Base-by-base conservation (phyloP, 2,113 vertebrate genomes). In the Passer montanus region DNA sequence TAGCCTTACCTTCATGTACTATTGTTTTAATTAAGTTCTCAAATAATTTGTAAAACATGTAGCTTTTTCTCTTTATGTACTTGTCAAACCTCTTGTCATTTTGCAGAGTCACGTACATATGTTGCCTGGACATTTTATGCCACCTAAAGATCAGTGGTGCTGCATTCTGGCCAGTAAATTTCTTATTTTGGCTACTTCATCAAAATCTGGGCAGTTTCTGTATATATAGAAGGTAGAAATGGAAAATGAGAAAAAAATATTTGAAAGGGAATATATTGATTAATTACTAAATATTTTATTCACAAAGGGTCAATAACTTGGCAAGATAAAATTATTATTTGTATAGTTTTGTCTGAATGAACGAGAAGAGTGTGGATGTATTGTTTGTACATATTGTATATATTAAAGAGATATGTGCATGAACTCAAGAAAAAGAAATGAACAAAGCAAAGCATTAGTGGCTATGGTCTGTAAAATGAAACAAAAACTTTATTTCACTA, bases 281-380 rank as follows among this genome's bases (percentile, higher is more conserved):
- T 98, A 98, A 98, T 98, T 98, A 98, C 97, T 98, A 98, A 99
- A 99, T 99, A 99, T 99, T 99, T 99, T 99, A 99, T 99, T 99
- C 99, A 99, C 98, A 99, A 98, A 99, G 98, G 98, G 99, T 99
- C 98, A 98, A 98, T 99, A 99, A 99, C 98, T 99, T 98, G 99
- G 99, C 99, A 98, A 98, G 98, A 98, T 98, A 99, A 99, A 99
- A 98, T 98, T 99, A 99, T 99, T 99, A 99, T 99, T 99, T 99
- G 99, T 99, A 99, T 99, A 99, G 99, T 99, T 99, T 99, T 99
- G 98, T 99, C 99, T 99, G 99, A 99, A 99, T 98, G 99, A 99
- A 98, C 98, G 97, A 98, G 98, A 97, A 98, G 98, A 99, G 99
- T 98, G 99, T 99, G 99, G 99, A 99, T 99, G 99, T 99, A 99